These are phyloP conservation scores for Geotrypetes seraphini DNA, from an alignment of 2,797 vertebrate genomes.

Conservation along the genomic window DNA sequence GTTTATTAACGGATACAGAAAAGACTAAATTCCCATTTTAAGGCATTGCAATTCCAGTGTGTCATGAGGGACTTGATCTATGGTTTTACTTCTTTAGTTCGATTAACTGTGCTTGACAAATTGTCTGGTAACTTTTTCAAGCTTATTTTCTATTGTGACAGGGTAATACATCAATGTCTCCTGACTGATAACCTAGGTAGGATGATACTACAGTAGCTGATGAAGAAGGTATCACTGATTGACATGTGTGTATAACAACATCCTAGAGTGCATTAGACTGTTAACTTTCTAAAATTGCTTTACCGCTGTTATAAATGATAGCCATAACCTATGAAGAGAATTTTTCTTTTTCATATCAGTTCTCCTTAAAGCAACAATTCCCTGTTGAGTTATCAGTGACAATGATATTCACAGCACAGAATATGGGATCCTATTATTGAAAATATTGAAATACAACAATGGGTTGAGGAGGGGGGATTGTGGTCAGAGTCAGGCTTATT, in stretches of 20 bases:
- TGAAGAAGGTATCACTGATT: slow-evolving; percentile 5
- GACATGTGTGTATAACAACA: slow-evolving; percentile 15
- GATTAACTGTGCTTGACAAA: slow-evolving; percentile 30
- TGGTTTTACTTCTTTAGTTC: slow-evolving; percentile 20
- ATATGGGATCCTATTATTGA: too few species aligned
- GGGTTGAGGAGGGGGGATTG: too few species aligned
- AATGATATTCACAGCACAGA: too few species aligned
- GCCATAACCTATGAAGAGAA: slow-evolving; percentile 21
- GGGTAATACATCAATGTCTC: slow-evolving; percentile 26
- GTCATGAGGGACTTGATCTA: slow-evolving; percentile 26
- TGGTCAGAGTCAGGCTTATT: too few species aligned
- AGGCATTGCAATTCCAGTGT: too few species aligned
- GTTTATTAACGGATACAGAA: too few species aligned
- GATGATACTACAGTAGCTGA: slow-evolving; percentile 28
- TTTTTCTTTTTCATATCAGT: slow-evolving; percentile 26
- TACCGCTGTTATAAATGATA: slow-evolving; percentile 37
- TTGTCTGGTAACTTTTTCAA: slow-evolving; percentile 13
- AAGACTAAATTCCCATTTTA: too few species aligned
- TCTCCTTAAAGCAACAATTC: slow-evolving; percentile 12
- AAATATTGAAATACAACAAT: too few species aligned
- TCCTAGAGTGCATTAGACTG: slow-evolving; percentile 21
- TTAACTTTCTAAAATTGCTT: slow-evolving; percentile 26
- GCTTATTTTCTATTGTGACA: slow-evolving; percentile 31
- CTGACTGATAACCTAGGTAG: slow-evolving; percentile 25
- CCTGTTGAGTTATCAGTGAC: slow-evolving; percentile 17